Percentiles rank a stretch among this genome's conserved stretches.
Conservation (phyloP, 1,140 invertebrate species). For the Rhynchophorus ferrugineus region DNA sequence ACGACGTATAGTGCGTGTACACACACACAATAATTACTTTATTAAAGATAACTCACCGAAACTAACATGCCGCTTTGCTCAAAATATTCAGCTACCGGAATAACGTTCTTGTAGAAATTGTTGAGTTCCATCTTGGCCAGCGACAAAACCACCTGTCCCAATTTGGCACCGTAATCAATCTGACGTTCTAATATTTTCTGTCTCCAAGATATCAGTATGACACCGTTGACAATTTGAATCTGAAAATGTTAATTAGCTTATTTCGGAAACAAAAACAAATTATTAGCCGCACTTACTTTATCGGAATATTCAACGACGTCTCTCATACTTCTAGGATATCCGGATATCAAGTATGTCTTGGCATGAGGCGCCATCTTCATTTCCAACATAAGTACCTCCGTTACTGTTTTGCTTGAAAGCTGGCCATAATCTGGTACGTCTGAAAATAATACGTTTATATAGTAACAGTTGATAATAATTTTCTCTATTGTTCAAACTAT, state of each 20-base stretch:
- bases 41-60: conserved; percentile 57
- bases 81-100: conserved; percentile 83
- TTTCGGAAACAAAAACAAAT: not conserved
- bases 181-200: conserved; percentile 76
- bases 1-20: too few relatives aligned
- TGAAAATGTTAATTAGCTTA: conserved; percentile 39
- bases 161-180: conserved; percentile 81
- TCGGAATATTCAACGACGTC: conserved; percentile 86
- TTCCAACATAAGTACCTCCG: conserved; percentile 85
- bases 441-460: conserved; percentile 35
- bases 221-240: conserved; percentile 81
- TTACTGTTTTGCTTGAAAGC: conserved; percentile 76
- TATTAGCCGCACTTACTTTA: conserved; percentile 54
- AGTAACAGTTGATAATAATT: not conserved
- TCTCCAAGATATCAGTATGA: conserved; percentile 77
- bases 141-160: conserved; percentile 78
- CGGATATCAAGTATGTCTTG: conserved; percentile 90
- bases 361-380: conserved; percentile 85
- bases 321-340: conserved; percentile 87
- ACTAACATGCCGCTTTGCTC: conserved; percentile 77
- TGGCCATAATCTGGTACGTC: conserved; percentile 79
- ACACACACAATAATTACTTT: too few relatives aligned
- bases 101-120: conserved; percentile 82
- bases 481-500: not conserved
- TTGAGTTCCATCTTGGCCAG: conserved; percentile 78